These are phyloP conservation scores for Perithous albicinctus DNA, from an alignment of 2,888 invertebrate species.

Conservation along the genomic window DNA sequence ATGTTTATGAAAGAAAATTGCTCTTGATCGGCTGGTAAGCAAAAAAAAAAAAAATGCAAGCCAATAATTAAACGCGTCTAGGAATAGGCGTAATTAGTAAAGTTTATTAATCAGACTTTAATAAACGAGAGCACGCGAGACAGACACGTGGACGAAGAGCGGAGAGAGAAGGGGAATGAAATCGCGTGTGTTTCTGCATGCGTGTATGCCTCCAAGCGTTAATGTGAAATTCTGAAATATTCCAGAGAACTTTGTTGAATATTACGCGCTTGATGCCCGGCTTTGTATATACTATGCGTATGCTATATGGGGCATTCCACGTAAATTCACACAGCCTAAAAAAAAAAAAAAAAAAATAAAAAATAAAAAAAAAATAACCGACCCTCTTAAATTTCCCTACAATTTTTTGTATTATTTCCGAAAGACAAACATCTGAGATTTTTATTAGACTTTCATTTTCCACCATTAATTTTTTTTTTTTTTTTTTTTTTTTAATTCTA, in stretches of 20 bases:
- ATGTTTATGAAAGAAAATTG: neutral
- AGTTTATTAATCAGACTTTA: slow-evolving; percentile 38
- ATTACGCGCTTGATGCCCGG: slow-evolving; percentile 21
- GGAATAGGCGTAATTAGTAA: slow-evolving; percentile 29
- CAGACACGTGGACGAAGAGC: neutral
- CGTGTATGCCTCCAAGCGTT: neutral
- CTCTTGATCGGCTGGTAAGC: neutral
- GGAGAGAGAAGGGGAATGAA: slow-evolving; percentile 2
- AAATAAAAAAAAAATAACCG: too few relatives aligned
- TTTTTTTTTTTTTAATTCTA: too few relatives aligned
- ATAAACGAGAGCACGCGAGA: slow-evolving; percentile 16
- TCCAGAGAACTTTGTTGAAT: slow-evolving; percentile 32
- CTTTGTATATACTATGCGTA: slow-evolving; percentile 3
- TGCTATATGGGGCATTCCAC: too few relatives aligned
- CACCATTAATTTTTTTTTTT: too few relatives aligned
- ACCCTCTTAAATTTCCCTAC: too few relatives aligned
- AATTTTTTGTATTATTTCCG: too few relatives aligned
- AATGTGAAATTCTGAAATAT: slow-evolving; percentile 34
- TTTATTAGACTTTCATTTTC: too few relatives aligned
- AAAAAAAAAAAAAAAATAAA: too few relatives aligned
- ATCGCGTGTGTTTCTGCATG: slow-evolving; percentile 2
- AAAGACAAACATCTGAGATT: too few relatives aligned
- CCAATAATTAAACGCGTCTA: slow-evolving; percentile 23
- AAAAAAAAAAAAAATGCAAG: neutral
- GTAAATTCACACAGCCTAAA: too few relatives aligned